Base-by-base conservation (phyloP, 1,140 invertebrate genomes). In the Cepaea nemoralis region DNA sequence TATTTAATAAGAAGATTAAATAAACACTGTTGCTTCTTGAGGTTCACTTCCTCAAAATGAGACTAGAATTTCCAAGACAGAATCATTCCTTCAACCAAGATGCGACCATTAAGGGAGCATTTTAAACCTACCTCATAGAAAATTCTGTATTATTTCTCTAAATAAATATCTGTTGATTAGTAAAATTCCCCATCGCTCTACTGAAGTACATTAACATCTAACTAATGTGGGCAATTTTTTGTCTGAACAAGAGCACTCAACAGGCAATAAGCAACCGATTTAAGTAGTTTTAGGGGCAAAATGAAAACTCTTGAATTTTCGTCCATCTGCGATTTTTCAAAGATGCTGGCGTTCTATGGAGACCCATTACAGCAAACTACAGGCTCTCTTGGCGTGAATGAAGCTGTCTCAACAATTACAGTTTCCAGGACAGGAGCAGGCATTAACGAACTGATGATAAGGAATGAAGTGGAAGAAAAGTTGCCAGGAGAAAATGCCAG, bases 391-490 rank as follows among this genome's bases (percentile, higher is more conserved):
- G 39, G 35, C 40, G 6, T 39, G 24, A 42, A 70, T 70, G 35
- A 10, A 70, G 40, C 69, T 70, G 39, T 70, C 69, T 70, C 35
- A 40, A 70, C 40, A 70, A 70, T 70, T 37, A 70, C 40, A 70
- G 35, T 70, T 39, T 70, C 69, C 35, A 70, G 69, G 33, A 37
- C 3, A 39, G 6, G 69, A 70, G 69, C 39, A 37, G 69, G 40
- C 69, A 40, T 70, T 70, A 70, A 70, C 69, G 69, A 70, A 70
- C 69, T 70, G 35, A 70, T 40, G 69, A 70, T n/a, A 8, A 40
- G 35, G n/a, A 10, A 40, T 70, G 35, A 22, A 70, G 24, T 35
- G n/a, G 59, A 63, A 63, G 59, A 31, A 63, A n/a, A n/a, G n/a
- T n/a, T n/a, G n/a, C n/a, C n/a, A n/a, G 59, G 16, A 27, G 0